Conservation (phyloP, 2,888 invertebrate species). For the Thymelicus lineola region DNA sequence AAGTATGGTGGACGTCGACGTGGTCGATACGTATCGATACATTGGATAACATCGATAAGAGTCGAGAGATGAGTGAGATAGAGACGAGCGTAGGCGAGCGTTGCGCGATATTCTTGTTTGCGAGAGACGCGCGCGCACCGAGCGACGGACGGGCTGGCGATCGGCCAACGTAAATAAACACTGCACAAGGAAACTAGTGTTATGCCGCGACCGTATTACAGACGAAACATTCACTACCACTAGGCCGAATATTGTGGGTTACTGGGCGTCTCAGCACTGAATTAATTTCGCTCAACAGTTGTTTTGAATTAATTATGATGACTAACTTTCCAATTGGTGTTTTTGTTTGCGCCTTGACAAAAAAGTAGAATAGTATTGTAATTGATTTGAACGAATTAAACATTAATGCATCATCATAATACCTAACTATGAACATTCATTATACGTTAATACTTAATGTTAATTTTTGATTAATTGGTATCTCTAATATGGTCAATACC, state of each 20-base stretch:
- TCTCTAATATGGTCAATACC: too few species aligned
- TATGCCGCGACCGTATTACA: constrained; percentile 84
- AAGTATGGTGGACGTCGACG: constrained; percentile 54
- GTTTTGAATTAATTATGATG: constrained; percentile 35
- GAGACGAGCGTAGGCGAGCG: constrained; percentile 67
- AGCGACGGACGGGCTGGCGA: constrained; percentile 77
- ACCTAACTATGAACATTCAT: too few species aligned
- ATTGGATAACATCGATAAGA: constrained; percentile 66
- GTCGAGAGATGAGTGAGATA: constrained; percentile 37
- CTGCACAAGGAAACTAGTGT: constrained; percentile 85
- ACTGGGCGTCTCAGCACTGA: constrained; percentile 67
- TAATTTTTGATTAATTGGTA: too few species aligned
- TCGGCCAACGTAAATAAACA: constrained; percentile 82
- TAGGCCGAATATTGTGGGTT: constrained; percentile 83
- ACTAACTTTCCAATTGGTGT: constrained; percentile 28
- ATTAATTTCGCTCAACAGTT: constrained; percentile 46
- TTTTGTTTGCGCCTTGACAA: constrained; percentile 9
- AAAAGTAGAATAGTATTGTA: neutral
- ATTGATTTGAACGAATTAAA: neutral
- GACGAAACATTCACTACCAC: constrained; percentile 84
- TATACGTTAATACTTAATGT: too few species aligned
- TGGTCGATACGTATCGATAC: constrained; percentile 70
- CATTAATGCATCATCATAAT: neutral
- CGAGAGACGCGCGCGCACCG: constrained; percentile 64
- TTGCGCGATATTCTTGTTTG: constrained; percentile 69